Evolutionary conservation across 2,113 vertebrate species (phyloP), one percentile per base, ranked within the genome.

Genomic region (Mus pahari): DNA sequence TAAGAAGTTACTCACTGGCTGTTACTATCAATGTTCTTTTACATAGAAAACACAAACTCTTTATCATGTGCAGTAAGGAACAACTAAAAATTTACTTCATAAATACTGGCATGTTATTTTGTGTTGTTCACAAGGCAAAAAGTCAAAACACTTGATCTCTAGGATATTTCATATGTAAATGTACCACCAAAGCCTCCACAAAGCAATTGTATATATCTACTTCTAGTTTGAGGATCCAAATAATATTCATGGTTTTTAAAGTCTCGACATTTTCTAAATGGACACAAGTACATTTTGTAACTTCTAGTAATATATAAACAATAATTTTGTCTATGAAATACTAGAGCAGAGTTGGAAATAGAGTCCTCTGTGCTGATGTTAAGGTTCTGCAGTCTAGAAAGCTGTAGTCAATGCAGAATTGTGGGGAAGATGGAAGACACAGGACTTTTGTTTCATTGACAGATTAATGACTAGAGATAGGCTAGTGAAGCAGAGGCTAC

Each of bases 111-210:
- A 20, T 9, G 0, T 31, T 17, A 12, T 0, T 60, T 13, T n/a
- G 14, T 28, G 3, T 6, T 10, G 1, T 4, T 1, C 9, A 4
- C 0, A 0, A 2, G 2, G 2, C 36, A 28, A 7, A 20, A 28
- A 36, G 11, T 7, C 5, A 70, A 13, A 36, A 0, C 5, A 39
- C 16, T 7, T 28, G 1, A 0, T n/a, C 24, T 7, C 2, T 13
- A 7, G 10, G 3, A 33, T 9, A 5, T 3, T 16, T 13, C 26
- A 9, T 0, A 45, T 5, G 2, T 10, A 33, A 9, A 19, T 22
- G 36, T 1, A 19, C 12, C 17, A 28, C 6, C 3, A 45, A 58
- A 42, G 1, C 1, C 0, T 0, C 3, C 1, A 4, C 3, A 1
- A 4, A 31, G 31, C 26, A 24, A 10, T 24, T 12, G 5, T 1